A percentile compares a stretch with the other conserved stretches of the same genome.
Conservation (phyloP, 2,888 invertebrate species). For the Hecatera dysodea region DNA sequence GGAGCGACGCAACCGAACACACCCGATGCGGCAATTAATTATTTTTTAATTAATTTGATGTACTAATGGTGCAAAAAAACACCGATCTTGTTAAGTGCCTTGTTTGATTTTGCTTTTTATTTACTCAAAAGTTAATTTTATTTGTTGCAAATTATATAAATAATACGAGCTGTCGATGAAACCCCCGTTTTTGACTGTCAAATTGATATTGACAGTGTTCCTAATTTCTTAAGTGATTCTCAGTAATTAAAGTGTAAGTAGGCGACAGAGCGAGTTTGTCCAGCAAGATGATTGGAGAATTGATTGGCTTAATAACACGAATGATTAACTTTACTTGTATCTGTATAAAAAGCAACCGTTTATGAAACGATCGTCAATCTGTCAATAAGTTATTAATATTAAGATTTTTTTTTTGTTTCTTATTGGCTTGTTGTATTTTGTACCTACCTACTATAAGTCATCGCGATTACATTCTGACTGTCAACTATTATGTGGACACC, state of each 20-base stretch:
- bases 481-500: constrained; percentile 3
- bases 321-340: constrained; percentile 19
- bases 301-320: constrained; percentile 22
- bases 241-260: constrained; percentile 39
- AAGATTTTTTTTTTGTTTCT: constrained; percentile 2
- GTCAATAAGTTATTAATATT: constrained; percentile 9
- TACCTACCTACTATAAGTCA: constrained; percentile 8
- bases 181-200: constrained; percentile 43
- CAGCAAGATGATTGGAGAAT: constrained; percentile 13
- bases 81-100: constrained; percentile 45
- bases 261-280: constrained; percentile 35
- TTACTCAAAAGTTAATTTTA: constrained; percentile 55
- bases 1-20: constrained; percentile 61
- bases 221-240: constrained; percentile 46
- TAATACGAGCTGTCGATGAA: constrained; percentile 54
- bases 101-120: constrained; percentile 52
- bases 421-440: constrained; percentile 21
- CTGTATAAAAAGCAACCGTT: constrained; percentile 11
- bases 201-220: constrained; percentile 34
- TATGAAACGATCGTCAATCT: constrained; percentile 8
- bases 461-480: constrained; percentile 27
- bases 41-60: constrained; percentile 68
- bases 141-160: constrained; percentile 57
- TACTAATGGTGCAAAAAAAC: constrained; percentile 62
- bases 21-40: constrained; percentile 71